Evolutionary conservation across 2,888 invertebrate species (phyloP).

Genomic region (Brenthis ino): DNA sequence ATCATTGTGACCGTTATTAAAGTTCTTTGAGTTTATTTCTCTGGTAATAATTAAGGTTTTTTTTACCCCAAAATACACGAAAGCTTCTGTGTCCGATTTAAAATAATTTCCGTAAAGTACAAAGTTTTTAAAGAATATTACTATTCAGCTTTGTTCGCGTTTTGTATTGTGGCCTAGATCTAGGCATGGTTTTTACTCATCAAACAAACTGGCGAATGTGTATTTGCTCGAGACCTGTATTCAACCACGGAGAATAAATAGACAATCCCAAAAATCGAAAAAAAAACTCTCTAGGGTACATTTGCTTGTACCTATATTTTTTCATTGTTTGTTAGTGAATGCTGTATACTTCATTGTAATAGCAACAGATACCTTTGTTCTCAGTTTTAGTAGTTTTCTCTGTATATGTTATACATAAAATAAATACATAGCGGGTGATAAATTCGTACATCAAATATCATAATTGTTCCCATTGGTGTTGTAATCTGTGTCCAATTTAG

Average conservation of each 20-base stretch:
- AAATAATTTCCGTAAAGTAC: too few species aligned
- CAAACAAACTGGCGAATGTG: background rate
- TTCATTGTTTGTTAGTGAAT: constrained; percentile 12
- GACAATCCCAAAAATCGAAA: constrained; percentile 12
- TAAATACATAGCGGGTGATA: too few species aligned
- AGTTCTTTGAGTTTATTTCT: too few species aligned
- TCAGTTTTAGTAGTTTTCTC: background rate
- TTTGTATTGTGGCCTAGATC: background rate
- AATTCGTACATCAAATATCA: too few species aligned
- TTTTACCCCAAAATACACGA: too few species aligned
- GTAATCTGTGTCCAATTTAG: too few species aligned
- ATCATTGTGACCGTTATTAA: too few species aligned
- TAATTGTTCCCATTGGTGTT: too few species aligned
- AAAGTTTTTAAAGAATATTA: background rate
- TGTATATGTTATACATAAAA: too few species aligned
- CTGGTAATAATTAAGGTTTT: too few species aligned
- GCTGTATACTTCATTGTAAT: constrained; percentile 2
- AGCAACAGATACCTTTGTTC: constrained; percentile 7
- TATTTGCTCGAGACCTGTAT: background rate
- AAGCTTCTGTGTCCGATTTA: too few species aligned
- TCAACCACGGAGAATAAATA: constrained; percentile 11
- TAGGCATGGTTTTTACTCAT: background rate
- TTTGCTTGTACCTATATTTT: background rate
- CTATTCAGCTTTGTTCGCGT: background rate
- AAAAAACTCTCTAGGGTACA: constrained; percentile 1